A percentile compares a stretch with the other conserved stretches of the same genome.
phyloP scores from a whole-genome alignment of 1,140 invertebrate species.

The Bombus huntii region DNA sequence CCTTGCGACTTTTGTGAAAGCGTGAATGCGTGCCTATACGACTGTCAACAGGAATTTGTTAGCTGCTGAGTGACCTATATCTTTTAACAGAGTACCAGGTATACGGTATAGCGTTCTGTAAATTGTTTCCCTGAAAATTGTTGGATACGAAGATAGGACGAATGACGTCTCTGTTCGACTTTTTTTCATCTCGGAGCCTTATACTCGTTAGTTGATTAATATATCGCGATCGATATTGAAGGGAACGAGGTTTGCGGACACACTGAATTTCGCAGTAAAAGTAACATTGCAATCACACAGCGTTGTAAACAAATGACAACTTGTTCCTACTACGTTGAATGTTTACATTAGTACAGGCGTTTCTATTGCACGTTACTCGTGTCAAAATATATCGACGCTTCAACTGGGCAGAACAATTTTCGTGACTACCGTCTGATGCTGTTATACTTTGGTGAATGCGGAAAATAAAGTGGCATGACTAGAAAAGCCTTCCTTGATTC shows the following conservation, averaged over 20 bases:
- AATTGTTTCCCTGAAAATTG: neutral
- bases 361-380: slow-evolving; percentile 7
- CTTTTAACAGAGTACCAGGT: no score
- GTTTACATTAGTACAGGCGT: neutral
- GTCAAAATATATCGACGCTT: slow-evolving; percentile 13
- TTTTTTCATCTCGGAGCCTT: no score
- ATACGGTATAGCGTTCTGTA: neutral
- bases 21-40: neutral
- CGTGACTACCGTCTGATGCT: slow-evolving; percentile 39
- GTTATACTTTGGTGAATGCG: slow-evolving; percentile 34
- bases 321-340: no score
- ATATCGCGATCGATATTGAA: neutral
- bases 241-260: neutral
- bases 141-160: no score
- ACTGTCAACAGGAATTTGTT: neutral
- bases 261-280: neutral
- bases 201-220: no score
- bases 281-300: neutral
- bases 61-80: neutral
- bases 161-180: no score
- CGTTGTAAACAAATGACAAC: no score
- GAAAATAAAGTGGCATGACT: slow-evolving; percentile 63
- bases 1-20: neutral
- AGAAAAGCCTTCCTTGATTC: slow-evolving; percentile 61
- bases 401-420: slow-evolving; percentile 37